Evolutionary conservation across 2,113 vertebrate species (phyloP).

Genomic region (Cyprinodon tularosa): DNA sequence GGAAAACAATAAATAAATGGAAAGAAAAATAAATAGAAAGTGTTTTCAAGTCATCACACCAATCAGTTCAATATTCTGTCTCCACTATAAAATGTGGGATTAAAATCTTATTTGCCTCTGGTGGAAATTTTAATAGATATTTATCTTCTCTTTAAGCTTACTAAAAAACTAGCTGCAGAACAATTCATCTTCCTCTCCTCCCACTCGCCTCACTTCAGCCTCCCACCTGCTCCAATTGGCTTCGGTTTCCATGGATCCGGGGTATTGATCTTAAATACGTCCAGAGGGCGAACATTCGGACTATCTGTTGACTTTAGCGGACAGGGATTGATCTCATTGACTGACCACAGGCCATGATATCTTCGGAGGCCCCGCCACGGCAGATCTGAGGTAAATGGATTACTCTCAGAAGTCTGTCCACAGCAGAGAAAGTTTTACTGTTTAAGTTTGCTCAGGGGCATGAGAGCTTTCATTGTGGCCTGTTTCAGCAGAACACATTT

Average conservation of each 20-base stretch:
- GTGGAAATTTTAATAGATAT: conserved; percentile 15
- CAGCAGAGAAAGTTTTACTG: conserved; percentile 16
- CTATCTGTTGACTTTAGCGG: conserved; percentile 32
- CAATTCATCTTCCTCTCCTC: conserved; percentile 12
- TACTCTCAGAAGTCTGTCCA: conserved; percentile 8
- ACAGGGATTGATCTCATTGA: conserved; percentile 46
- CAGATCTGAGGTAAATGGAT: conserved; percentile 41
- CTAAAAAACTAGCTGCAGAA: conserved; percentile 36
- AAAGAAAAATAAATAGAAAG: no score
- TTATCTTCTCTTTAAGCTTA: conserved; percentile 28
- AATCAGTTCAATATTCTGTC: not conserved
- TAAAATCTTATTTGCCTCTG: not conserved
- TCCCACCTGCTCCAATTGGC: conserved; percentile 12
- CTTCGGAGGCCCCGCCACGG: conserved; percentile 24
- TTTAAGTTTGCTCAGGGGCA: conserved; percentile 8
- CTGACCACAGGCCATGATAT: conserved; percentile 10
- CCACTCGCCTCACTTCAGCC: conserved; percentile 8
- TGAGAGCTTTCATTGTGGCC: conserved; percentile 13
- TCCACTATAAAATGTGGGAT: not conserved
- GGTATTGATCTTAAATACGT: conserved; percentile 53
- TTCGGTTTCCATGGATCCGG: conserved; percentile 29
- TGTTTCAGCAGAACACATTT: conserved; percentile 22
- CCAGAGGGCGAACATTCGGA: conserved; percentile 21
- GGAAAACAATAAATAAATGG: no score
- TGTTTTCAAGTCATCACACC: no score